These are phyloP conservation scores for Nebria brevicollis DNA, from an alignment of 2,888 invertebrate species.

Conservation along the genomic window DNA sequence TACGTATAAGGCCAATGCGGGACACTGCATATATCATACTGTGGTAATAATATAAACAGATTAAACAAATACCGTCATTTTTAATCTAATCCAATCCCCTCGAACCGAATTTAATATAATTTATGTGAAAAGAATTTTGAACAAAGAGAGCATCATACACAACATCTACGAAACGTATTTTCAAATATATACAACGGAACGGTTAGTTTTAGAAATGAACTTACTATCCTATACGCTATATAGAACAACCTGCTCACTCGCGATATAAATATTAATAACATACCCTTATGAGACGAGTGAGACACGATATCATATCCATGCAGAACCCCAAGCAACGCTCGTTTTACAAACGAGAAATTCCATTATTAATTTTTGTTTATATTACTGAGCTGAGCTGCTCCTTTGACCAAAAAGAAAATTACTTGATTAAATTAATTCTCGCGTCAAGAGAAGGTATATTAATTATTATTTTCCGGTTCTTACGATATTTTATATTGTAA, in stretches of 20 bases:
- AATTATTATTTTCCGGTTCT: too few relatives aligned
- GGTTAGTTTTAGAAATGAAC: background rate
- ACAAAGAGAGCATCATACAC: background rate
- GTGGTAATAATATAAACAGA: too few relatives aligned
- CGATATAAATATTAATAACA: conserved; percentile 10
- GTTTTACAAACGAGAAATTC: background rate
- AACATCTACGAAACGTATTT: background rate
- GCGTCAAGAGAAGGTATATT: too few relatives aligned
- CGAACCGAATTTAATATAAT: too few relatives aligned
- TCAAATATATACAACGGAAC: background rate
- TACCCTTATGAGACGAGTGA: background rate
- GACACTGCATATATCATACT: too few relatives aligned
- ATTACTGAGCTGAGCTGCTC: too few relatives aligned
- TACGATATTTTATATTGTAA: too few relatives aligned
- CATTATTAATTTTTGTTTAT: background rate
- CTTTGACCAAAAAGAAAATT: too few relatives aligned
- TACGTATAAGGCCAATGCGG: too few relatives aligned
- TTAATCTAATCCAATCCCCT: too few relatives aligned
- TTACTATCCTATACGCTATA: background rate
- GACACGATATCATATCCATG: background rate
- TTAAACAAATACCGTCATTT: too few relatives aligned
- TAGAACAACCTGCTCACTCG: background rate
- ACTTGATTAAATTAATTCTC: too few relatives aligned
- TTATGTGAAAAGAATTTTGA: background rate
- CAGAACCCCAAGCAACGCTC: background rate